Evolutionary conservation across 2,888 invertebrate genomes (phyloP).

Genomic region (Drosophila mayaguana): DNA sequence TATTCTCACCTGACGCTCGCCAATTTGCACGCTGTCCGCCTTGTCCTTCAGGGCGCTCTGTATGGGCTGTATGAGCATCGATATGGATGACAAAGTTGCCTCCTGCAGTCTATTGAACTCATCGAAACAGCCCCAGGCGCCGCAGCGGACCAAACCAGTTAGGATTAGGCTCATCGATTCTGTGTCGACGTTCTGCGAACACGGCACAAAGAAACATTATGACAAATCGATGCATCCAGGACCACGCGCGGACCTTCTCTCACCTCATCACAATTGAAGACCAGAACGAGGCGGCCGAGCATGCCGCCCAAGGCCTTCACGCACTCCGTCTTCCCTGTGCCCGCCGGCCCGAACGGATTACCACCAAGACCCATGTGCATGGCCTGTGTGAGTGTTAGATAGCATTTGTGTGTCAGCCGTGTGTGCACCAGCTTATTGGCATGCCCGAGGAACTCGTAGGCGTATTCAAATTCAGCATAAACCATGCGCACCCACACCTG

Average conservation of each 20-base stretch:
- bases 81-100: slow-evolving; percentile 96
- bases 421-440: slow-evolving; percentile 97
- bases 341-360: slow-evolving; percentile 99
- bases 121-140: slow-evolving; percentile 99
- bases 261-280: slow-evolving; percentile 98
- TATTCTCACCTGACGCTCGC: slow-evolving; percentile 86
- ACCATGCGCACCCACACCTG: slow-evolving; percentile 91
- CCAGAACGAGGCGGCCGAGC: slow-evolving; percentile 96
- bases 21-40: slow-evolving; percentile 85
- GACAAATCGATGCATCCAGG: slow-evolving; percentile 49
- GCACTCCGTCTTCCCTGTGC: slow-evolving; percentile 99
- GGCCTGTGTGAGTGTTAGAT: slow-evolving; percentile 98
- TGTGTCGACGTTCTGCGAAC: slow-evolving; percentile 93
- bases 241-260: no score
- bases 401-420: slow-evolving; percentile 98
- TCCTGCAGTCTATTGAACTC: slow-evolving; percentile 99
- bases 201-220: slow-evolving; percentile 39
- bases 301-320: slow-evolving; percentile 97
- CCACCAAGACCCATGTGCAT: slow-evolving; percentile 98
- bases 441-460: slow-evolving; percentile 99
- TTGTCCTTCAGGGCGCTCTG: slow-evolving; percentile 92
- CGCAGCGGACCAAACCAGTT: slow-evolving; percentile 95
- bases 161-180: slow-evolving; percentile 97
- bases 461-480: slow-evolving; percentile 96
- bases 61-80: slow-evolving; percentile 97